These are phyloP conservation scores for Drosophila niveifrons DNA, from an alignment of 2,888 invertebrate genomes.

Conservation along the genomic window DNA sequence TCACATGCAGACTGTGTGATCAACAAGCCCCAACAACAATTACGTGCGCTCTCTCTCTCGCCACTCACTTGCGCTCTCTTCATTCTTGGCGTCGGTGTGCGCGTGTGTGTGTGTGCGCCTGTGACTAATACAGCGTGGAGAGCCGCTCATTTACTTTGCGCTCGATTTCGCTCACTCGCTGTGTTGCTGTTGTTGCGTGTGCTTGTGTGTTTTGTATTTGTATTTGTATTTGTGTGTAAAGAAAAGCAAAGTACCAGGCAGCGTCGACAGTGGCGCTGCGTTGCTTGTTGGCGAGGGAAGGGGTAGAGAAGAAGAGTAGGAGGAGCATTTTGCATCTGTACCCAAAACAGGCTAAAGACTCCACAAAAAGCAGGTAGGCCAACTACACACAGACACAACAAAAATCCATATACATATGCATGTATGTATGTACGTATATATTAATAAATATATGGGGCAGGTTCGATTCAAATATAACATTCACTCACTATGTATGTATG, in stretches of 20 bases:
- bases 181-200: constrained; percentile 31
- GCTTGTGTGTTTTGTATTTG: constrained; percentile 9
- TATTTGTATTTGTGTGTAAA: constrained; percentile 28
- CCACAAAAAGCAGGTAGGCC: constrained; percentile 52
- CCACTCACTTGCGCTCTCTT: constrained; percentile 42
- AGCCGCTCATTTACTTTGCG: constrained; percentile 65
- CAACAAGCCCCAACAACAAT: constrained; percentile 47
- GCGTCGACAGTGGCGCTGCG: constrained; percentile 46
- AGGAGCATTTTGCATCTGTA: constrained; percentile 56
- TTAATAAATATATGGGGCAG: constrained; percentile 52
- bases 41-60: constrained; percentile 17
- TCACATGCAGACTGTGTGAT: constrained; percentile 28
- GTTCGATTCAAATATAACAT: constrained; percentile 23
- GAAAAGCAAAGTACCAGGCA: constrained; percentile 58
- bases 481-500: constrained; percentile 11
- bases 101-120: constrained; percentile 22
- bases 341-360: constrained; percentile 57
- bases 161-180: constrained; percentile 63
- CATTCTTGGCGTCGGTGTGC: constrained; percentile 46
- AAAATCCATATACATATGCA: neutral
- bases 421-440: neutral
- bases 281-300: neutral
- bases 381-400: constrained; percentile 18
- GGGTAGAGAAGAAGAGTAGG: constrained; percentile 3
- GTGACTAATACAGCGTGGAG: constrained; percentile 60